Evolutionary conservation across 2,113 vertebrate species (phyloP).

Genomic region (Odobenus rosmarus): DNA sequence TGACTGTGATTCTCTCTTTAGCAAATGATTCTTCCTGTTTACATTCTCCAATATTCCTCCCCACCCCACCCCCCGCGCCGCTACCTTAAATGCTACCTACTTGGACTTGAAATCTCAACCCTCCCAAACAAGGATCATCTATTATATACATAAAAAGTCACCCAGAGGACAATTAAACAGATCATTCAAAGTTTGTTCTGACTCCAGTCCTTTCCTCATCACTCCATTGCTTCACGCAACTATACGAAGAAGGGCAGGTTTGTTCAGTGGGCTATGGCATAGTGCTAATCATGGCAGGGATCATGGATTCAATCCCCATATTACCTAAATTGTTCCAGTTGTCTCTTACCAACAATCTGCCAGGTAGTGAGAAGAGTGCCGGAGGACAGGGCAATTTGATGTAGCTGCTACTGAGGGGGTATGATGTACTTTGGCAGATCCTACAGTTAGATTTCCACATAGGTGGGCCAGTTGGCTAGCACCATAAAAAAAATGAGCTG

Average conservation of each 20-base stretch:
- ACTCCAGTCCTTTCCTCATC: not conserved
- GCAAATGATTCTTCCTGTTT: not conserved
- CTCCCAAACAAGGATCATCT: not conserved
- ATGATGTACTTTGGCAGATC: not conserved
- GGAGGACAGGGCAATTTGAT: not conserved
- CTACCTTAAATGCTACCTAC: not conserved
- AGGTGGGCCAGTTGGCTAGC: not conserved
- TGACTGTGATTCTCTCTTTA: not conserved
- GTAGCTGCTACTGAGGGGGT: not conserved
- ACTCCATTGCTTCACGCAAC: not conserved
- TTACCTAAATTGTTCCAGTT: not conserved
- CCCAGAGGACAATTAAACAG: not conserved
- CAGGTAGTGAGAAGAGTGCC: not conserved
- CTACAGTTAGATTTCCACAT: not conserved
- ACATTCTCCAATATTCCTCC: no score
- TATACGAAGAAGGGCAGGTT: not conserved
- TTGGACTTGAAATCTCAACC: not conserved
- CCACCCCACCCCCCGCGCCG: no score
- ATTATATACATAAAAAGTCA: not conserved
- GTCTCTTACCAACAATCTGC: not conserved
- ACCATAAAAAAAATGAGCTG: not conserved
- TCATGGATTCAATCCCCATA: not conserved
- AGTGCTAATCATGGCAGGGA: not conserved
- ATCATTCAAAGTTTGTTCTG: not conserved
- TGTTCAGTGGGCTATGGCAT: not conserved